Evolutionary conservation across 2,113 vertebrate genomes (phyloP).

Genomic region (Centrocercus urophasianus): DNA sequence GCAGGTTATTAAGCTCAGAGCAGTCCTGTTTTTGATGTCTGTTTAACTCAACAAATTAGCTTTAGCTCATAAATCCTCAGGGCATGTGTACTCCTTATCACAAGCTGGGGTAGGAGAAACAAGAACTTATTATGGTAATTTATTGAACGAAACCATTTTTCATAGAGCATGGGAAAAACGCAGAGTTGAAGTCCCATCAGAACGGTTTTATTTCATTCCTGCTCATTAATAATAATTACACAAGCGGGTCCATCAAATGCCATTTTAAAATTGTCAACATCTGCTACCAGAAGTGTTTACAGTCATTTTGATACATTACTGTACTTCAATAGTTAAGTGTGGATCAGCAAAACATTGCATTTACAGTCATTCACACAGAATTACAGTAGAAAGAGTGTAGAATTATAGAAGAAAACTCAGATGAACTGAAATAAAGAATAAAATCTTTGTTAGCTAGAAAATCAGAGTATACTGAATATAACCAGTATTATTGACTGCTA

Average conservation of each 20-base stretch:
- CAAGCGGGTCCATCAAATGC: background rate
- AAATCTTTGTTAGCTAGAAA: background rate
- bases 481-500: background rate
- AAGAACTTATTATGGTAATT: background rate
- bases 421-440: background rate
- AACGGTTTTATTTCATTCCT: background rate
- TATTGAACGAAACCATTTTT: background rate
- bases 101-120: background rate
- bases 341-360: background rate
- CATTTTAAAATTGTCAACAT: constrained; percentile 7
- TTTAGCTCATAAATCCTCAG: background rate
- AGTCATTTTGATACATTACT: background rate
- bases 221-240: background rate
- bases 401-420: background rate
- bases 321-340: background rate
- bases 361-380: background rate
- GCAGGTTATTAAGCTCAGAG: constrained; percentile 10
- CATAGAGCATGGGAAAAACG: background rate
- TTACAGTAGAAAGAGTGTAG: background rate
- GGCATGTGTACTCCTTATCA: background rate
- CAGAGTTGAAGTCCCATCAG: background rate
- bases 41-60: constrained; percentile 17
- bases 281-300: background rate
- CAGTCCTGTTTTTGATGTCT: constrained; percentile 20
- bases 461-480: background rate